Percentiles rank a stretch among this genome's conserved stretches.
Conservation (phyloP, 2,797 vertebrate genomes). For the Mycteria americana region DNA sequence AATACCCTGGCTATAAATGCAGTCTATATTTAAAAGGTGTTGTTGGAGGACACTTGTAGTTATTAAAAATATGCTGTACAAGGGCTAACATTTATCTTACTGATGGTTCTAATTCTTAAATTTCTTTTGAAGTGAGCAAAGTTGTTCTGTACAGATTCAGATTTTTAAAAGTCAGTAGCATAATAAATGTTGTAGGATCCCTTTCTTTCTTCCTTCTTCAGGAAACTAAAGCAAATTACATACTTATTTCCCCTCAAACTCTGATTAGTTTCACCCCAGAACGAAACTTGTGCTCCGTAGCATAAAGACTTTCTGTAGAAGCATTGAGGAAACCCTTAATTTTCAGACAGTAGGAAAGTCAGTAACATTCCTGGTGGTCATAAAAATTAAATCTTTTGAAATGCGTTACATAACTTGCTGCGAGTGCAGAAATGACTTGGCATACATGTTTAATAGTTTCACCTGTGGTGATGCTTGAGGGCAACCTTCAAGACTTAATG, state of each 20-base stretch:
- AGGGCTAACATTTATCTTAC: background rate
- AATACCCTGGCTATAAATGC: background rate
- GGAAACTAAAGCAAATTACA: background rate
- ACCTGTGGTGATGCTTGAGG: constrained; percentile 39
- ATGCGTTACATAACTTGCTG: background rate
- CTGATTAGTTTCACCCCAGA: background rate
- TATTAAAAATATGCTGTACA: background rate
- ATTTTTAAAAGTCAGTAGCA: background rate
- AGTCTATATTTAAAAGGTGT: background rate
- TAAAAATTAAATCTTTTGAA: background rate
- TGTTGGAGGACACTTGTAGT: background rate
- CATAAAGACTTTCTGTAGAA: background rate
- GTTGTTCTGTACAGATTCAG: background rate
- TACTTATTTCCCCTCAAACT: background rate
- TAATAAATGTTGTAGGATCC: background rate
- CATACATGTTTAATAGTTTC: constrained; percentile 24
- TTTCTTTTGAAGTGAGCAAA: background rate
- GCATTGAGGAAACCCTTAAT: background rate
- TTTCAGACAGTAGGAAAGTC: background rate
- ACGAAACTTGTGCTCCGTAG: background rate
- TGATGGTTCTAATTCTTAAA: background rate
- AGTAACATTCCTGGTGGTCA: background rate
- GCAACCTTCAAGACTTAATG: constrained; percentile 25
- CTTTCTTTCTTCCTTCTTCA: background rate
- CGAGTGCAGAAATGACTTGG: background rate